Percentiles rank a stretch among this genome's conserved stretches.
Evolutionary conservation across 1,140 invertebrate species (phyloP).

Genomic region (Drosophila baimaii): DNA sequence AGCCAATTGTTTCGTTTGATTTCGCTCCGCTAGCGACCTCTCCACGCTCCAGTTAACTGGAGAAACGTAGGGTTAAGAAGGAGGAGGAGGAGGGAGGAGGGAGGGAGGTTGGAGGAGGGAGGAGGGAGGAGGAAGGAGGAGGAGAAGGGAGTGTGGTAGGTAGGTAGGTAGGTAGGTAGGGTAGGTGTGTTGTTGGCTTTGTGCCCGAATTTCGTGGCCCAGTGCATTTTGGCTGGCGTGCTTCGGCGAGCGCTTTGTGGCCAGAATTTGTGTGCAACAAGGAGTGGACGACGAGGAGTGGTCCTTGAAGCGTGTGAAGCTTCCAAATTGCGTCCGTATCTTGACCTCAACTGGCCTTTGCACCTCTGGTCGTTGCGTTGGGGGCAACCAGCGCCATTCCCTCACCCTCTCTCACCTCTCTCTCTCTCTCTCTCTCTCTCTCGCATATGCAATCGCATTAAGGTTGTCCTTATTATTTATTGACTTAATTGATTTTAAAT

Average conservation of each 20-base stretch:
- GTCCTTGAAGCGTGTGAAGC: constrained; percentile 42
- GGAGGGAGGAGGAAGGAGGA: background rate
- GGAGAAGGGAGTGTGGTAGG: no score
- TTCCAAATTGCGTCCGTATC: constrained; percentile 50
- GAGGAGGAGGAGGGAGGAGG: no score
- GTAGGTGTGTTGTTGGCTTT: constrained; percentile 26
- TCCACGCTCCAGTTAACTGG: constrained; percentile 36
- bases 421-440: background rate
- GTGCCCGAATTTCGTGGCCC: constrained; percentile 50
- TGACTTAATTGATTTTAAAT: constrained; percentile 84
- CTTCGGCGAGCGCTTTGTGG: constrained; percentile 37
- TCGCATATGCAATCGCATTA: constrained; percentile 73
- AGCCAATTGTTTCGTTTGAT: constrained; percentile 48
- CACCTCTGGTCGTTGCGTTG: no score
- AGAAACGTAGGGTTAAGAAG: background rate
- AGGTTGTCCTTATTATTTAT: constrained; percentile 78
- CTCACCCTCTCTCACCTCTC: no score
- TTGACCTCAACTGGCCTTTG: no score
- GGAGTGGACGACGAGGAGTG: constrained; percentile 3
- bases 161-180: no score
- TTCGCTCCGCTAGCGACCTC: constrained; percentile 27
- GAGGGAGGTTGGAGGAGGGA: no score
- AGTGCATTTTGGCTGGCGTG: constrained; percentile 51
- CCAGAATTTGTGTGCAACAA: constrained; percentile 38
- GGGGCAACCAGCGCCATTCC: background rate